phyloP scores from a whole-genome alignment of 1,140 invertebrate genomes.

The Pemphigus obesinymphae region DNA sequence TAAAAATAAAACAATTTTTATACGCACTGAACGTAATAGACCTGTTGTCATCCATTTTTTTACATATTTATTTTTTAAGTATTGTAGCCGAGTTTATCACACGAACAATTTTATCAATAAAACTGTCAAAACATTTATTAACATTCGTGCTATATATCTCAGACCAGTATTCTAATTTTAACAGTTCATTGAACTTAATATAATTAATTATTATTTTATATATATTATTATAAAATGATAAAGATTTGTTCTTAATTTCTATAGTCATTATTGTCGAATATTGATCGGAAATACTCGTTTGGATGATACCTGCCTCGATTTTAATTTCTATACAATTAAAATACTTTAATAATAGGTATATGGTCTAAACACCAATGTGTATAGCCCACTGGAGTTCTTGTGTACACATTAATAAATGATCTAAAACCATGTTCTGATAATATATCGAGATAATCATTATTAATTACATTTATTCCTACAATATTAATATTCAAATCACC shows the following conservation, averaged over 20 bases:
- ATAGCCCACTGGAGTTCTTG: too few relatives aligned
- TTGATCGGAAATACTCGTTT: background rate
- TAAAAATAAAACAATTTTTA: background rate
- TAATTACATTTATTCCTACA: too few relatives aligned
- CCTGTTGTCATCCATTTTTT: background rate
- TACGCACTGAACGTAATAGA: background rate
- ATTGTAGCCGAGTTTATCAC: background rate
- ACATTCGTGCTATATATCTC: background rate
- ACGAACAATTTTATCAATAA: background rate
- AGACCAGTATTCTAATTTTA: background rate
- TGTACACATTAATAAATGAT: too few relatives aligned
- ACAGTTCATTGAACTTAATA: background rate
- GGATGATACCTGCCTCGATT: background rate
- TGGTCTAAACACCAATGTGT: too few relatives aligned
- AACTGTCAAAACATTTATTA: background rate
- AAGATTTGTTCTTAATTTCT: background rate
- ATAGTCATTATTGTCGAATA: background rate
- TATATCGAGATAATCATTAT: too few relatives aligned
- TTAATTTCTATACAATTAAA: background rate
- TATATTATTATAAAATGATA: too few relatives aligned
- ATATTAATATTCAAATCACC: too few relatives aligned
- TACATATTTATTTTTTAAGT: background rate
- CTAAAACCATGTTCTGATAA: too few relatives aligned
- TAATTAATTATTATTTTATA: background rate
- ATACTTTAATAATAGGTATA: too few relatives aligned